Evolutionary conservation across 2,113 vertebrate species (phyloP).

Genomic region (Platichthys flesus): DNA sequence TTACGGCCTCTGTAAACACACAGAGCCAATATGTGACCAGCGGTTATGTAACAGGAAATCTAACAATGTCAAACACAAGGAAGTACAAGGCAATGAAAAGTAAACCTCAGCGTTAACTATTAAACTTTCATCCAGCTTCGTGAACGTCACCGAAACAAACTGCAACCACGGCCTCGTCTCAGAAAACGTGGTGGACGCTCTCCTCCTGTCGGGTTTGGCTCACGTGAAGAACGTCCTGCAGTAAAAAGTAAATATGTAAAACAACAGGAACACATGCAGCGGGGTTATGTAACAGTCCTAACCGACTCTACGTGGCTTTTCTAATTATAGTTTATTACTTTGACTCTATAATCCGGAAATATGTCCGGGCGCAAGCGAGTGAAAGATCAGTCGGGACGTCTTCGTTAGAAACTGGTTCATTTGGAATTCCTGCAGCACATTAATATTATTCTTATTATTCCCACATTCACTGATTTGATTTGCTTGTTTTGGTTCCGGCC

Average conservation of each 20-base stretch:
- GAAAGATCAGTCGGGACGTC: no score
- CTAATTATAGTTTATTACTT: neutral
- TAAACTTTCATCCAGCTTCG: no score
- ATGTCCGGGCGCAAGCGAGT: no score
- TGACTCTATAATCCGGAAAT: neutral
- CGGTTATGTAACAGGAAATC: slow-evolving; percentile 24
- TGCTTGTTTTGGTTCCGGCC: slow-evolving; percentile 3
- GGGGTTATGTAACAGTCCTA: neutral
- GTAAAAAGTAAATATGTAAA: no score
- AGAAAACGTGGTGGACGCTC: no score
- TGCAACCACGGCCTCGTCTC: no score
- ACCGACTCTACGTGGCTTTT: neutral
- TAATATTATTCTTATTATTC: neutral
- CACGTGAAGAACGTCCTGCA: no score
- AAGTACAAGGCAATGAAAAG: neutral
- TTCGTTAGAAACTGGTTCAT: neutral
- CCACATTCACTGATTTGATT: neutral
- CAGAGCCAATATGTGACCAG: neutral
- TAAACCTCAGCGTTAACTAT: no score
- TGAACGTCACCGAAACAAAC: neutral
- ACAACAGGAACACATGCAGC: no score
- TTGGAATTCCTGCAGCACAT: neutral
- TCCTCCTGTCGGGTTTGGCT: no score
- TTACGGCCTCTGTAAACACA: slow-evolving; percentile 41
- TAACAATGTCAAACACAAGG: neutral